These are phyloP conservation scores for Eristalis pertinax DNA, from an alignment of 2,888 invertebrate species.

Conservation along the genomic window DNA sequence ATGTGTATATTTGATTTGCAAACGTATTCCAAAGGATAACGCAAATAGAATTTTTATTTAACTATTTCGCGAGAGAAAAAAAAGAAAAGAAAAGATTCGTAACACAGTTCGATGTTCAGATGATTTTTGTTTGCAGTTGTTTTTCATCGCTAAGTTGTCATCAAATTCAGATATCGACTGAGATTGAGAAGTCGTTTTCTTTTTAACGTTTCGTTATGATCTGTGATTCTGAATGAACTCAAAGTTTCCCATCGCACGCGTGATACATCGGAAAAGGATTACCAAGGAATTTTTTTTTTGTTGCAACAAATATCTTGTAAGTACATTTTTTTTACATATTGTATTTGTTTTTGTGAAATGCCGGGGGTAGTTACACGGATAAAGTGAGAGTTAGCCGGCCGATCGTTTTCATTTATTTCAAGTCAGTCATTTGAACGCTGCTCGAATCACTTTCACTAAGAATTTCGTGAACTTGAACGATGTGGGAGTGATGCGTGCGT, in stretches of 20 bases:
- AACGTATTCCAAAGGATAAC: slow-evolving; percentile 36
- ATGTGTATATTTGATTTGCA: slow-evolving; percentile 44
- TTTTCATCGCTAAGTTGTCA: slow-evolving; percentile 5
- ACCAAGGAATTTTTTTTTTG: slow-evolving; percentile 51
- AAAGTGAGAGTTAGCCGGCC: not conserved
- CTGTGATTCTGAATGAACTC: slow-evolving; percentile 50
- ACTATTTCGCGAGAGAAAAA: slow-evolving; percentile 44
- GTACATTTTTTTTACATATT: slow-evolving; percentile 21
- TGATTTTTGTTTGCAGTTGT: slow-evolving; percentile 10
- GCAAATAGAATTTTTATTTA: slow-evolving; percentile 33
- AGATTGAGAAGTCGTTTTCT: slow-evolving; percentile 31
- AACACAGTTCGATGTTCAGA: not conserved
- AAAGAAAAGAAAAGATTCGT: not conserved
- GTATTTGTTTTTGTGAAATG: not conserved
- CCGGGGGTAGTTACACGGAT: not conserved
- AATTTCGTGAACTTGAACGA: no score
- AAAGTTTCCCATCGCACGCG: slow-evolving; percentile 31
- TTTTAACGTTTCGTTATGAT: slow-evolving; percentile 35
- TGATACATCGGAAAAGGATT: slow-evolving; percentile 65
- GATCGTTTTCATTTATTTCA: not conserved
- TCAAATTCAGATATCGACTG: slow-evolving; percentile 22
- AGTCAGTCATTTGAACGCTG: no score
- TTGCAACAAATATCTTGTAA: slow-evolving; percentile 34
- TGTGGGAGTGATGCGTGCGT: no score
- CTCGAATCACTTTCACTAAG: no score